Base-by-base conservation (phyloP, 2,888 invertebrate species). In the Pristionchus entomophagus region DNA sequence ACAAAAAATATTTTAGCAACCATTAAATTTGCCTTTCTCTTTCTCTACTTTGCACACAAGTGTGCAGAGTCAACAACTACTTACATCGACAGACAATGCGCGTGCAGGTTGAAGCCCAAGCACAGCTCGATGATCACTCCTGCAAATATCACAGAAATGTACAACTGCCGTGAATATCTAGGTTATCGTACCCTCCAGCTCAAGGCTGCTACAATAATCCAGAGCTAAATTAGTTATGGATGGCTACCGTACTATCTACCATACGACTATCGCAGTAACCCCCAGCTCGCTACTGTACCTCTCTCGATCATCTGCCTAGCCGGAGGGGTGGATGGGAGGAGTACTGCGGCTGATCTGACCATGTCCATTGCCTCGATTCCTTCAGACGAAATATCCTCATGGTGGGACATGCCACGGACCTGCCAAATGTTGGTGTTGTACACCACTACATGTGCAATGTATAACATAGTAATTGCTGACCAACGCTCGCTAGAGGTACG, bases 251-350 rank as follows among this genome's bases (percentile, higher is more conserved):
- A n/a, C n/a, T n/a, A n/a, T n/a, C n/a, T n/a, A n/a, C n/a, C n/a
- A n/a, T n/a, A n/a, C n/a, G n/a, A n/a, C n/a, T n/a, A n/a, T n/a
- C n/a, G n/a, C n/a, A n/a, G n/a, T n/a, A n/a, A n/a, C n/a, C n/a
- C n/a, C n/a, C n/a, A n/a, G n/a, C n/a, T n/a, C n/a, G n/a, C 56
- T 69, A 38, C 69, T 38, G 69, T 26, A 62, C 87, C 84, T 32
- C 86, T 86, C 8, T 95, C 94, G 45, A 95, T 95, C 95, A 95
- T 95, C 89, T 94, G 91, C 41, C 95, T 90, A 0, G 95, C 95
- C 5, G 95, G 95, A 12, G 95, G 95, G 0, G 95, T 95, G 8
- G 95, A 95, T 1, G 95, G 95, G 4, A 95, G 94, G 17, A 95
- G 93, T 3, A 95, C 95, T 10, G 95, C 95, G 6, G 94, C 94